A percentile compares a stretch with the other conserved stretches of the same genome.
phyloP scores from a whole-genome alignment of 2,797 vertebrate species.

The Scarus forsteni region DNA sequence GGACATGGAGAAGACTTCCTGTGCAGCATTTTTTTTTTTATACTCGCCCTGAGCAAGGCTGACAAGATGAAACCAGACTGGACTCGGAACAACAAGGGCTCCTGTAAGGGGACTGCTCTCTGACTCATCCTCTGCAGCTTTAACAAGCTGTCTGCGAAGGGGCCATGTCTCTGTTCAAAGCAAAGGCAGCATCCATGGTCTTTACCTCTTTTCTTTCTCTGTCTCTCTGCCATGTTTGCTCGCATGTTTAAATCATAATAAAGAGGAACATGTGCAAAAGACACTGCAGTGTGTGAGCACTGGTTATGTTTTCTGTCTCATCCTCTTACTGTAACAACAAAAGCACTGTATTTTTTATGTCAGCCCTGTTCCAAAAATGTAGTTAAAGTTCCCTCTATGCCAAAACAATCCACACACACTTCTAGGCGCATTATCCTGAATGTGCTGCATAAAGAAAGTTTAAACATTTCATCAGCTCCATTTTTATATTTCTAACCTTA shows the following conservation, averaged over 20 bases:
- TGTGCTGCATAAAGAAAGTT: too few species aligned
- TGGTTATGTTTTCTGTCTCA: not conserved
- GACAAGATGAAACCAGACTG: constrained; percentile 82
- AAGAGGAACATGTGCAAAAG: constrained; percentile 11
- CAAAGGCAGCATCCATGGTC: constrained; percentile 32
- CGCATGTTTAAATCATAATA: constrained; percentile 22
- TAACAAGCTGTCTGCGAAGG: constrained; percentile 69
- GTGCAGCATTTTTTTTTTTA: constrained; percentile 20
- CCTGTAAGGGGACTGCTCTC: constrained; percentile 70
- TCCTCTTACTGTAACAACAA: not conserved
- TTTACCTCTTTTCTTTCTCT: constrained; percentile 16
- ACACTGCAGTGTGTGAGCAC: not conserved
- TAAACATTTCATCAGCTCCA: too few species aligned
- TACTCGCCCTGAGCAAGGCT: constrained; percentile 63
- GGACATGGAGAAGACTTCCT: constrained; percentile 57
- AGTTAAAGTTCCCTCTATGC: too few species aligned
- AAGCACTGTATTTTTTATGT: too few species aligned
- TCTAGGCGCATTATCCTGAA: too few species aligned
- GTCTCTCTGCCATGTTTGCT: constrained; percentile 12
- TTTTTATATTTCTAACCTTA: too few species aligned
- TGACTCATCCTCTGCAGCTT: constrained; percentile 77
- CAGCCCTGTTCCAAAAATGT: too few species aligned
- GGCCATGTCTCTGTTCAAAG: constrained; percentile 54
- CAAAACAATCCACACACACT: too few species aligned
- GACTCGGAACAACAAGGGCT: constrained; percentile 71